Conservation (phyloP, 2,888 invertebrate species). For the Xylophagus ater region DNA sequence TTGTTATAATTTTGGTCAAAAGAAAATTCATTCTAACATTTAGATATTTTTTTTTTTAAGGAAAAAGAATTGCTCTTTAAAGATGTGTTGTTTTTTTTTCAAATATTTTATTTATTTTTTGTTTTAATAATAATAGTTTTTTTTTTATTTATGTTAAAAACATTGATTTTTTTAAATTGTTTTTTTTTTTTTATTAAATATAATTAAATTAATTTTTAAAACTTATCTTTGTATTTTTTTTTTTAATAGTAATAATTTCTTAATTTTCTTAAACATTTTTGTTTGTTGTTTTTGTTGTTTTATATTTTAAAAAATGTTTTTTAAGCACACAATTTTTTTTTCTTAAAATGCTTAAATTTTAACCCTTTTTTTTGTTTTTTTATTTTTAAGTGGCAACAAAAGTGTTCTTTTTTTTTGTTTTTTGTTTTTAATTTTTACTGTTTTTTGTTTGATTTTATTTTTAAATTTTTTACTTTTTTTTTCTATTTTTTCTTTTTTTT, state of each 20-base stretch:
- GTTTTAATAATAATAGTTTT: conserved; percentile 12
- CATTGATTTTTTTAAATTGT: conserved; percentile 10
- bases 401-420: conserved; percentile 8
- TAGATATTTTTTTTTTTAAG: conserved; percentile 8
- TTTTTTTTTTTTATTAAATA: neutral
- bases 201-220: conserved; percentile 5
- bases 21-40: conserved; percentile 9
- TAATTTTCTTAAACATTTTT: conserved; percentile 4
- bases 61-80: conserved; percentile 2
- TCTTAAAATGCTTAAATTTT: too few relatives aligned
- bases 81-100: conserved; percentile 6
- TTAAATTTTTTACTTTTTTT: conserved; percentile 14
- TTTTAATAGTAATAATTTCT: conserved; percentile 5
- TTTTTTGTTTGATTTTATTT: conserved; percentile 10
- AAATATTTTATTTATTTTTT: conserved; percentile 7
- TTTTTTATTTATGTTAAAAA: conserved; percentile 3
- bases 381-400: neutral
- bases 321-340: neutral
- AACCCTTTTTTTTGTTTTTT: neutral
- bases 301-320: conserved; percentile 5
- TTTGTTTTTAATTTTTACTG: conserved; percentile 3
- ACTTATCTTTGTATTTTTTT: conserved; percentile 7
- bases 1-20: conserved; percentile 3
- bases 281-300: conserved; percentile 9
- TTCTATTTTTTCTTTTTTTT: conserved; percentile 4